Base-by-base conservation (phyloP, 2,113 vertebrate species). In the Nerophis ophidion region DNA sequence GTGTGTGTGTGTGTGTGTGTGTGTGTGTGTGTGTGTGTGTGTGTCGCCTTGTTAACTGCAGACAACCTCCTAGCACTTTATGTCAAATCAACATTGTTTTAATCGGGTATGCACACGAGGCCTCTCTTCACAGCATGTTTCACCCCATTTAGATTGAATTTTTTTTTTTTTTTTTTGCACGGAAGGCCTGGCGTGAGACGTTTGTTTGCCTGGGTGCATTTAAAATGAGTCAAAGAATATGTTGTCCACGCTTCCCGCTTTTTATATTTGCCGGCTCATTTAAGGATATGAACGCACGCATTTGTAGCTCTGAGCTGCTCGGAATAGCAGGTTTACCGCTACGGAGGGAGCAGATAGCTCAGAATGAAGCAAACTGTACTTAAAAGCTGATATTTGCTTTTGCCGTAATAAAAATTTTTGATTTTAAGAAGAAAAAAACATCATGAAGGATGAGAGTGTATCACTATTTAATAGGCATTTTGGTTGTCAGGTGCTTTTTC, bases 11-110 rank as follows among this genome's bases (percentile, higher is more conserved):
- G 40, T 11, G 40, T 42, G 40, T 12, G 40, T 42, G 40, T 5
- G 40, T 42, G 38, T 56, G 16, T 4, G 16, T 42, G 9, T 3
- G 16, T 7, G 38, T 42, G 38, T 12, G 12, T 7, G 38, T 38
- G n/a, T 19, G 38, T 38, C 35, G 54, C 36, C 54, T 56, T 56
- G 54, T 56, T 56, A 56, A 56, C 54, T 42, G 36, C 54, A 56
- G 36, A 56, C 54, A 56, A 19, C 54, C 54, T 56, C 16, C 38
- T 16, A 16, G 54, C 54, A 56, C 16, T 42, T 56, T 56, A 33
- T 53, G 54, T 56, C 54, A 56, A 56, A 56, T 56, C 54, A 56
- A 56, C 54, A 56, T 56, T 42, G 54, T 56, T 56, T 42, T 56
- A 56, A 56, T 56, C 36, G 54, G n/a, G 9, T 19, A n/a, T 42